phyloP scores from a whole-genome alignment of 2,113 vertebrate species.

The Miniopterus natalensis region DNA sequence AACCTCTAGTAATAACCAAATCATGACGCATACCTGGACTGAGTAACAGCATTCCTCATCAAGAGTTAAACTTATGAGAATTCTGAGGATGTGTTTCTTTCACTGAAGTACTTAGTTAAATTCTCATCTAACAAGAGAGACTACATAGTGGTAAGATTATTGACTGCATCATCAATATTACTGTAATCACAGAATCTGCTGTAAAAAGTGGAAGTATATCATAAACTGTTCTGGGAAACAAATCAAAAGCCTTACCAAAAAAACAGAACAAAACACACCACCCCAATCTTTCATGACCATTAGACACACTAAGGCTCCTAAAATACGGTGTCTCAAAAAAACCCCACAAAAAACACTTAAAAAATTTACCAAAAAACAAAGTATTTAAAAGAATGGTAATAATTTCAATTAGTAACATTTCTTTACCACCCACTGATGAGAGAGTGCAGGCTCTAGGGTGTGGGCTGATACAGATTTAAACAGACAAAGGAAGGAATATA shows the following conservation, averaged over 20 bases:
- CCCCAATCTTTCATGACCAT: slow-evolving; percentile 1
- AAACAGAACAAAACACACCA: neutral
- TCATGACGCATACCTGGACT: neutral
- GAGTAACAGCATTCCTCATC: slow-evolving; percentile 23
- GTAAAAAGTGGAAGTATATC: neutral
- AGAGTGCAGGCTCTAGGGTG: slow-evolving; percentile 32
- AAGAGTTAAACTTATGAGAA: slow-evolving; percentile 51
- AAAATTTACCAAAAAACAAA: neutral
- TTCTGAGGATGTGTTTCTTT: slow-evolving; percentile 25
- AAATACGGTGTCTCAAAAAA: slow-evolving; percentile 29
- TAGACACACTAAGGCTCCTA: slow-evolving; percentile 36
- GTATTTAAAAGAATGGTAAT: slow-evolving; percentile 61
- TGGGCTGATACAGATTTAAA: slow-evolving; percentile 70
- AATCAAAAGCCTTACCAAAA: neutral
- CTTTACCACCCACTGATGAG: slow-evolving; percentile 54
- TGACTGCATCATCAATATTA: slow-evolving; percentile 35
- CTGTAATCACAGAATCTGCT: slow-evolving; percentile 34
- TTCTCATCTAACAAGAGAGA: slow-evolving; percentile 54
- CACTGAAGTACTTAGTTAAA: slow-evolving; percentile 41
- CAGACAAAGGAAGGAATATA: slow-evolving; percentile 62
- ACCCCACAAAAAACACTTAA: neutral
- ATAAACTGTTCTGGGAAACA: slow-evolving; percentile 19
- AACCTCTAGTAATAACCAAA: neutral
- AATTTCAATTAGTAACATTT: slow-evolving; percentile 63
- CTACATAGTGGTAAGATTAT: slow-evolving; percentile 13